phyloP scores from a whole-genome alignment of 2,888 invertebrate genomes.

The Tinea trinotella region DNA sequence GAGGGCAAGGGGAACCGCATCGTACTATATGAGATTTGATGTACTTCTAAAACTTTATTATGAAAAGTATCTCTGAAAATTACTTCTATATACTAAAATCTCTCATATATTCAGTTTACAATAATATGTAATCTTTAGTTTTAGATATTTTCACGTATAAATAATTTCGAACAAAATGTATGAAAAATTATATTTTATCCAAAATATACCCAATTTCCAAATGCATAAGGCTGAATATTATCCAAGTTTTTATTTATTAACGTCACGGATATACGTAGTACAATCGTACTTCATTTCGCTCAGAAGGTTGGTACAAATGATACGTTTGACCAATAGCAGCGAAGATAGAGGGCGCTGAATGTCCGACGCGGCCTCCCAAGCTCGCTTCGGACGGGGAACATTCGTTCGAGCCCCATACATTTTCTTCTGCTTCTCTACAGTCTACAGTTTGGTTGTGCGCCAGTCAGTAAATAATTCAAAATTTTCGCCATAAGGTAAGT shows the following conservation, averaged over 20 bases:
- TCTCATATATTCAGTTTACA: background rate
- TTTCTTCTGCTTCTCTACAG: constrained; percentile 71
- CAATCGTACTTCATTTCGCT: constrained; percentile 38
- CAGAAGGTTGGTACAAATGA: constrained; percentile 49
- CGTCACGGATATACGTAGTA: constrained; percentile 69
- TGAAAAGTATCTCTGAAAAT: constrained; percentile 9
- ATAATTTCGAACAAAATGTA: constrained; percentile 41
- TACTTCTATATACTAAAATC: background rate
- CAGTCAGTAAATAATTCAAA: constrained; percentile 71
- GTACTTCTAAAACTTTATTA: constrained; percentile 45
- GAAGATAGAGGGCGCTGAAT: constrained; percentile 58
- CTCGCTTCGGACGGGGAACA: constrained; percentile 65
- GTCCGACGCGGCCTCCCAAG: constrained; percentile 67
- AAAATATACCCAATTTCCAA: constrained; percentile 24
- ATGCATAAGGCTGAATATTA: constrained; percentile 30
- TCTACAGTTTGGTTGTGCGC: constrained; percentile 72
- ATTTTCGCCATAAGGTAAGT: constrained; percentile 72
- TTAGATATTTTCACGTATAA: background rate
- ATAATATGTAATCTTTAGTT: background rate
- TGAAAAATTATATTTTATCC: constrained; percentile 29
- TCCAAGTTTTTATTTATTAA: constrained; percentile 26
- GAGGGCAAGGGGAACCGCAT: constrained; percentile 49
- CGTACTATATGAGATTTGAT: constrained; percentile 61
- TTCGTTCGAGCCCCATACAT: constrained; percentile 71
- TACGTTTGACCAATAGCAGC: constrained; percentile 46